These are phyloP conservation scores for Ctenodactylus gundi DNA, from an alignment of 2,113 vertebrate species.

Conservation along the genomic window DNA sequence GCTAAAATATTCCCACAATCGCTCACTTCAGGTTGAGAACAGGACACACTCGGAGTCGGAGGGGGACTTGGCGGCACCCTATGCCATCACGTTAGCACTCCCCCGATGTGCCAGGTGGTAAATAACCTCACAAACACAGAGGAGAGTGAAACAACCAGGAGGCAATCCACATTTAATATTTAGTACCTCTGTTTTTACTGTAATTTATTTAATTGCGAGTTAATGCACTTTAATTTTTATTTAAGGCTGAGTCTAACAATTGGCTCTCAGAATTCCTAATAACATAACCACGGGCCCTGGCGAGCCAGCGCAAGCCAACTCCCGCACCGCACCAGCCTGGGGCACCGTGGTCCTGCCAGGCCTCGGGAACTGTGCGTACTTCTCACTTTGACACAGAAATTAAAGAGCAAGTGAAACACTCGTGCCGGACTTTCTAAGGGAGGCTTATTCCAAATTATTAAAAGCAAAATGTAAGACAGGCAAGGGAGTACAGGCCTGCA, in stretches of 20 bases:
- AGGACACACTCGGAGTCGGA: neutral
- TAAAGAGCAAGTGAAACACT: neutral
- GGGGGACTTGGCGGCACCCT: neutral
- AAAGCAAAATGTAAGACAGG: neutral
- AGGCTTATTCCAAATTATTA: neutral
- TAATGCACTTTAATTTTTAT: conserved; percentile 39
- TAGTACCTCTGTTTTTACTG: neutral
- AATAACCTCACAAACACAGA: neutral
- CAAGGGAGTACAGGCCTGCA: neutral
- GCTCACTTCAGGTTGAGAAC: neutral
- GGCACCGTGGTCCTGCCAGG: fast-evolving
- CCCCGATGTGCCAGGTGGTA: neutral
- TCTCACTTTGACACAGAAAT: neutral
- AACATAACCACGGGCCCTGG: neutral
- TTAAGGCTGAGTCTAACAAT: conserved; percentile 11
- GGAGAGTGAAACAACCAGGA: neutral
- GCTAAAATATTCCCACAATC: neutral
- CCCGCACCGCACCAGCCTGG: fast-evolving
- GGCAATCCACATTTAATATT: neutral
- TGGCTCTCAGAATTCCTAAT: neutral
- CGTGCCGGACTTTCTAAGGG: neutral
- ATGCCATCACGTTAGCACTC: neutral
- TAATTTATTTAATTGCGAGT: conserved; percentile 43
- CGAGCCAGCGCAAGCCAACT: fast-evolving
- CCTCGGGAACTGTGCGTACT: neutral